Percentiles rank a stretch among this genome's conserved stretches.
Evolutionary conservation across 1,140 invertebrate species (phyloP).

Genomic region (Kradibia gibbosae): DNA sequence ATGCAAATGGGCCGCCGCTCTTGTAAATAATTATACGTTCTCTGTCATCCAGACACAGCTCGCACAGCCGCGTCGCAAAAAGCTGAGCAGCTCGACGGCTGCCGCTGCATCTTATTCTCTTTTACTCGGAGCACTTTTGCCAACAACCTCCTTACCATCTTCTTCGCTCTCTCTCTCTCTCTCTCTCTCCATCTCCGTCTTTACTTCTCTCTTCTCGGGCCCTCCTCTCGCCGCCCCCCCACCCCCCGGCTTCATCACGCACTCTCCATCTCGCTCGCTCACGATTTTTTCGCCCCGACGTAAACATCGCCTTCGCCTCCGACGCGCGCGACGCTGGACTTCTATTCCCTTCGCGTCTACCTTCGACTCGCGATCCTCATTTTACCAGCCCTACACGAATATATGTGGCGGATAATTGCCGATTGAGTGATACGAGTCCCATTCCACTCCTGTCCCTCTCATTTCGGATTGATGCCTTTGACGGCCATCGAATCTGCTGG

Average conservation of each 20-base stretch:
- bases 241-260: neutral
- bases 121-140: neutral
- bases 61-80: neutral
- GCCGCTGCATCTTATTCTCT: neutral
- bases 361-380: constrained; percentile 48
- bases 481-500: neutral
- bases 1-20: neutral
- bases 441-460: constrained; percentile 47
- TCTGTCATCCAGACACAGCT: neutral
- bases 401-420: constrained; percentile 39
- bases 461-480: constrained; percentile 25
- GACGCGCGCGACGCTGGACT: too few species aligned
- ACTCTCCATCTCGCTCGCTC: too few species aligned
- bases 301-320: constrained; percentile 55
- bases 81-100: neutral
- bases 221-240: neutral
- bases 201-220: neutral
- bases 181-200: neutral
- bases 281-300: constrained; percentile 46
- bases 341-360: constrained; percentile 34
- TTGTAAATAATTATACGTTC: constrained; percentile 22
- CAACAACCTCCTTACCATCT: neutral
- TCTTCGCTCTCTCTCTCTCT: neutral
- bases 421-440: constrained; percentile 45
- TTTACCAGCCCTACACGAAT: constrained; percentile 22